phyloP scores from a whole-genome alignment of 2,113 vertebrate genomes.

The Notarius lentiginosus region DNA sequence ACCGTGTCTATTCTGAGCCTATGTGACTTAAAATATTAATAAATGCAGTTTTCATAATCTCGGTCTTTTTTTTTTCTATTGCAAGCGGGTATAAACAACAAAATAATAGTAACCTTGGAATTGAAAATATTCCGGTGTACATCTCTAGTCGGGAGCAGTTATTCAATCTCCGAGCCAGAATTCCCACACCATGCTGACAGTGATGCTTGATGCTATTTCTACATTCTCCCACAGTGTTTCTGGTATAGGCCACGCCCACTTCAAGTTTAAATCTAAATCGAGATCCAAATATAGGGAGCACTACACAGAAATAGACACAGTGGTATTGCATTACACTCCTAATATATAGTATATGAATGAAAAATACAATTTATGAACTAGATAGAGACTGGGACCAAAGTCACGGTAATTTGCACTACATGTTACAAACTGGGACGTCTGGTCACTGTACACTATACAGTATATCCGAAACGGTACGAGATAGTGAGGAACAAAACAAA shows the following conservation, averaged over 20 bases:
- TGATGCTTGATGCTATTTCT: background rate
- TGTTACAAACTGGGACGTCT: too few relatives aligned
- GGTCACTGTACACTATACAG: too few relatives aligned
- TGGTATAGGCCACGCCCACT: background rate
- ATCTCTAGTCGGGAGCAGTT: background rate
- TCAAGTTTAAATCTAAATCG: background rate
- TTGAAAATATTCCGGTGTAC: background rate
- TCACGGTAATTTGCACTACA: too few relatives aligned
- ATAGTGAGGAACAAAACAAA: too few relatives aligned
- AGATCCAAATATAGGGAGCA: background rate
- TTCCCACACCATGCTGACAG: background rate
- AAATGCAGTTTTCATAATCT: background rate
- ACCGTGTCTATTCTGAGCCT: background rate
- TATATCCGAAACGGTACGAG: too few relatives aligned
- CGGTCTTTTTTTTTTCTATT: background rate
- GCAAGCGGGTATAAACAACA: background rate
- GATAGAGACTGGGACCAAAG: too few relatives aligned
- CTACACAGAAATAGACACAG: background rate
- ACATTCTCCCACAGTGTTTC: background rate
- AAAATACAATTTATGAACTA: too few relatives aligned
- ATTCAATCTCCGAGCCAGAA: background rate
- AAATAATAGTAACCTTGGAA: background rate
- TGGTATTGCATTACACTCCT: background rate
- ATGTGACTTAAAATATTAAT: background rate
- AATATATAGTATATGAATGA: background rate